These are phyloP conservation scores for Mercenaria mercenaria DNA, from an alignment of 1,140 invertebrate species.

Conservation along the genomic window DNA sequence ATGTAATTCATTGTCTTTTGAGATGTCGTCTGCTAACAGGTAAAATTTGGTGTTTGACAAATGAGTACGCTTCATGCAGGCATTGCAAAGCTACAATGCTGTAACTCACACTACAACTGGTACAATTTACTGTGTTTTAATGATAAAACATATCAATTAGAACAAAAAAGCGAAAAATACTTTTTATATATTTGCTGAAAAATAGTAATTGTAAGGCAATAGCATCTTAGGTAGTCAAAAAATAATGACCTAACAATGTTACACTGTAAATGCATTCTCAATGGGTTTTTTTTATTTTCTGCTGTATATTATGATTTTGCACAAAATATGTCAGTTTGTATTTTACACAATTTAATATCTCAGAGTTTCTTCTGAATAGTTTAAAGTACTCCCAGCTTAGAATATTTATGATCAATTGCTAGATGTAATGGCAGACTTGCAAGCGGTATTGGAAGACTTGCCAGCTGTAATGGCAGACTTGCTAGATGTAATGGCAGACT, in stretches of 20 bases:
- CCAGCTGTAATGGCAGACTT: too few relatives aligned
- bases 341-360: too few relatives aligned
- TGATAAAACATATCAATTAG: slow-evolving; percentile 17
- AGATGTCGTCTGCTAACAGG: slow-evolving; percentile 41
- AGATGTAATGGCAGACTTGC: too few relatives aligned
- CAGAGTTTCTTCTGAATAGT: too few relatives aligned
- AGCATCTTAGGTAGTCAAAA: neutral
- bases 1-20: slow-evolving; percentile 63
- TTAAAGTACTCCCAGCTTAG: too few relatives aligned
- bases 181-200: neutral
- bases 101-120: neutral
- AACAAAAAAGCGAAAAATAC: neutral
- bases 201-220: neutral
- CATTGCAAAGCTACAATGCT: neutral
- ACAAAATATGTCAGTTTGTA: too few relatives aligned
- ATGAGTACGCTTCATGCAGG: slow-evolving; percentile 16
- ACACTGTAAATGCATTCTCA: too few relatives aligned
- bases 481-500: too few relatives aligned
- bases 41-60: slow-evolving; percentile 52
- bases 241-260: neutral
- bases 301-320: too few relatives aligned
- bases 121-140: neutral
- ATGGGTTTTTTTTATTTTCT: too few relatives aligned
- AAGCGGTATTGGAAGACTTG: too few relatives aligned
- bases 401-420: too few relatives aligned